Evolutionary conservation across 2,113 vertebrate genomes (phyloP), one percentile per base, ranked within the genome.

Genomic region (Rhynchomys soricoides): DNA sequence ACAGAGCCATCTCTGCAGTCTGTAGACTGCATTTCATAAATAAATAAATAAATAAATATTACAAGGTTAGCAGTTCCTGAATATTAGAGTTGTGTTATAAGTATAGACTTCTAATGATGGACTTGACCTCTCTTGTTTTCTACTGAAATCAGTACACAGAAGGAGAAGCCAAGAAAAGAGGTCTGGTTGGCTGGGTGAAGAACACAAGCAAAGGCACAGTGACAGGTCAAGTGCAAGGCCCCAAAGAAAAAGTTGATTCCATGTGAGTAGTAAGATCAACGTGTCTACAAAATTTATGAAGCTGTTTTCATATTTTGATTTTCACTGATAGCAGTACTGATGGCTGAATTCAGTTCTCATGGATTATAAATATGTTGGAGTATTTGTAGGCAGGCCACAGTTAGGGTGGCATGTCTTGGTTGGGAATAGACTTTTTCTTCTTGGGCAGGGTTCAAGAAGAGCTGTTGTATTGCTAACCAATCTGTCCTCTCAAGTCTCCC

Each of bases 111-210:
- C 90, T 82, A 74, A n/a, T n/a, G 29, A 48, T 86, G 75, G 21
- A 17, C 45, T 73, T 94, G 24, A 2, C 89, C 85, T 86, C 85
- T 59, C 1, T 96, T 97, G 48, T 97, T 96, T 95, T 91, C 86
- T 97, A 17, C 92, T 95, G 89, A 95, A 96, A 98, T 86, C 98
- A 99, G 99, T 99, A 99, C 98, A 99, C 99, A 3, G 99, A 99
- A 98, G 98, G 96, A 75, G 98, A 99, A 98, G 99, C 99, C 12
- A 99, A 98, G 93, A 99, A 98, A 31, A 98, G 99, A 19, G 99
- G 99, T 45, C 98, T 99, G 97, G 99, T 99, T 73, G 99, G 99
- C 98, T 99, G 99, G 99, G 99, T 99, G 97, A 99, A 99, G 98
- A 99, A 99, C 90, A 99, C 99, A 90, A 97, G 97, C 62, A 83